Evolutionary conservation across 2,888 invertebrate genomes (phyloP), one percentile per base, ranked within the genome.

Genomic region (Hyalella azteca): DNA sequence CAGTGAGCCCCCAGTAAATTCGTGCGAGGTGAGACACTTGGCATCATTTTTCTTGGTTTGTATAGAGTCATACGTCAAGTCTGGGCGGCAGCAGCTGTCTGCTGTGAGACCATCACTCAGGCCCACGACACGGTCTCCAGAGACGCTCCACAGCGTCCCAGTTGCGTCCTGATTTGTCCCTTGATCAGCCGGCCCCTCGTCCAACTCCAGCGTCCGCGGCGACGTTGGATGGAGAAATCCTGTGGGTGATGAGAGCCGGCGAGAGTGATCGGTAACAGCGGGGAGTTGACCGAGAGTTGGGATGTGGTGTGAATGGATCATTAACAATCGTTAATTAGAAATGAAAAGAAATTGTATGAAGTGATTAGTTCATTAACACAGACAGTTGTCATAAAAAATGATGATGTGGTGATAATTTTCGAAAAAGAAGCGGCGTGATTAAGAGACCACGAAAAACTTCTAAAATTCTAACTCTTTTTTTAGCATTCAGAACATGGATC

Each of bases 61-160:
- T 66, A 36, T 66, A 36, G 66, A 66, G 66, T 66, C 66, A 66
- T 66, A 66, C 29, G 66, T 66, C 66, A 66, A 66, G n/a, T 66
- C 66, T 66, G 66, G 19, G 66, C 19, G n/a, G 66, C 36, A 22
- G 22, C 29, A 19, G 19, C 66, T 66, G 66, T 39, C 66, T 66
- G 66, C 26, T 13, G 54, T 29, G 29, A 29, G 1, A 54, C 29
- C 54, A 54, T 54, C 29, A 54, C 26, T 54, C 29, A 54, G 54
- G 26, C 22, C 54, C 26, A 26, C 54, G 54, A 54, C 54, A 54
- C 54, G 54, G n/a, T 26, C 54, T 22, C 54, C 26, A 15, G 9
- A 11, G 54, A 11, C 54, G 15, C 15, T 26, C 54, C 54, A 54
- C 26, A 22, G 22, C 26, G 29, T 54, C 26, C 54, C 19, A 19